Evolutionary conservation across 2,888 invertebrate species (phyloP).

Genomic region (Drosophila mimica): DNA sequence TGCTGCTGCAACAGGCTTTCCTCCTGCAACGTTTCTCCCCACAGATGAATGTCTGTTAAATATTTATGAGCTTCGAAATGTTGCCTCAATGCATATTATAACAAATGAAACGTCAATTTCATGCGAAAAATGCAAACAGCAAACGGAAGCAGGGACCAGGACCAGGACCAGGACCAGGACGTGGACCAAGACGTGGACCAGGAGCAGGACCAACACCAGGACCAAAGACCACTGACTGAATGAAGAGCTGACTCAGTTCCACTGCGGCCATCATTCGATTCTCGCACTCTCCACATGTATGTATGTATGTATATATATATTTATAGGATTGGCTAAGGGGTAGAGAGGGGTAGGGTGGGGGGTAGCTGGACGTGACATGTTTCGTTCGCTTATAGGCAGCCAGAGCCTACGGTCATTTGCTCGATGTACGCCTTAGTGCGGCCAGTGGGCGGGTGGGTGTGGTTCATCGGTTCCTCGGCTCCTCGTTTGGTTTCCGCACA

Average conservation of each 20-base stretch:
- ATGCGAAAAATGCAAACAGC: conserved; percentile 65
- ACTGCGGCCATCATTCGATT: conserved; percentile 24
- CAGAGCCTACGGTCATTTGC: conserved; percentile 33
- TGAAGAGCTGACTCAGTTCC: conserved; percentile 28
- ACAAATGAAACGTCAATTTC: conserved; percentile 81
- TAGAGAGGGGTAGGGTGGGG: neutral
- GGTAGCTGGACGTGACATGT: conserved; percentile 54
- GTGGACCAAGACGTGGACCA: neutral
- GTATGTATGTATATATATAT: neutral
- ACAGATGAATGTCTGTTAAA: conserved; percentile 76
- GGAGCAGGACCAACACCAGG: neutral
- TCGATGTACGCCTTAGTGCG: conserved; percentile 29
- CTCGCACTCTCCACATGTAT: neutral
- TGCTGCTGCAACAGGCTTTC: conserved; percentile 43
- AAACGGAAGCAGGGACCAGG: conserved; percentile 21
- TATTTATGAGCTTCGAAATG: conserved; percentile 79
- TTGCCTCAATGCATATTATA: conserved; percentile 78
- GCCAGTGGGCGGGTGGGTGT: conserved; percentile 1
- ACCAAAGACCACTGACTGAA: conserved; percentile 20
- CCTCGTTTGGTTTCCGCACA: conserved; percentile 55
- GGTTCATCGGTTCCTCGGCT: neutral
- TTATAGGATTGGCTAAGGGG: neutral
- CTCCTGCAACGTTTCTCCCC: conserved; percentile 57
- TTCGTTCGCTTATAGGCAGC: conserved; percentile 34
- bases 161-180: neutral